These are phyloP conservation scores for Pseudopipra pipra DNA, from an alignment of 2,113 vertebrate species.

Conservation along the genomic window DNA sequence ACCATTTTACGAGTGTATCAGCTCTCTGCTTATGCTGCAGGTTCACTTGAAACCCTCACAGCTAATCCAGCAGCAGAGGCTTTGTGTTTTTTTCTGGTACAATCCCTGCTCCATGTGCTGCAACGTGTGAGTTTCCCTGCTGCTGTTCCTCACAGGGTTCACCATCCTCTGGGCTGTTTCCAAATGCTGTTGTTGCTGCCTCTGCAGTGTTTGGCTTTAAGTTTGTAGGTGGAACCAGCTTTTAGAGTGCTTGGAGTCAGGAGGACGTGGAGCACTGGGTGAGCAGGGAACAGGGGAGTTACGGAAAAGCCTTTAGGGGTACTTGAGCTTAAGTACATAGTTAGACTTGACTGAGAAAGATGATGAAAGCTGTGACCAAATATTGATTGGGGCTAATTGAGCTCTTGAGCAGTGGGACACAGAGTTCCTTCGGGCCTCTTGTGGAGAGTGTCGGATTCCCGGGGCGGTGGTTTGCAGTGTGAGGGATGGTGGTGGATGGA, in stretches of 20 bases:
- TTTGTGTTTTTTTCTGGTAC: not conserved
- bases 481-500: not conserved
- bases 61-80: not conserved
- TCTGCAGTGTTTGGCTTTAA: not conserved
- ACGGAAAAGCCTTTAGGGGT: accelerated
- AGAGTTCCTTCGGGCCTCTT: accelerated
- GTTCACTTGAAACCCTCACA: not conserved
- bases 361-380: not conserved
- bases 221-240: not conserved
- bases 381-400: not conserved
- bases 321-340: not conserved
- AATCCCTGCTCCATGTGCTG: not conserved
- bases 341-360: not conserved
- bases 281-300: not conserved
- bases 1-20: not conserved
- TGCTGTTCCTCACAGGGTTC: not conserved
- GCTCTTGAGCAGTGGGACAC: not conserved
- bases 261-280: not conserved
- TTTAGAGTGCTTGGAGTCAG: not conserved
- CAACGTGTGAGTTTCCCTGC: not conserved
- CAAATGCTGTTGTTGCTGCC: not conserved
- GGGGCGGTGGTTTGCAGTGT: accelerated
- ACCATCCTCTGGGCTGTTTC: not conserved
- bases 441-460: not conserved
- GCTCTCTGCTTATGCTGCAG: not conserved